Conservation (phyloP, 2,113 vertebrate species). For the Plecturocebus donacophilus region DNA sequence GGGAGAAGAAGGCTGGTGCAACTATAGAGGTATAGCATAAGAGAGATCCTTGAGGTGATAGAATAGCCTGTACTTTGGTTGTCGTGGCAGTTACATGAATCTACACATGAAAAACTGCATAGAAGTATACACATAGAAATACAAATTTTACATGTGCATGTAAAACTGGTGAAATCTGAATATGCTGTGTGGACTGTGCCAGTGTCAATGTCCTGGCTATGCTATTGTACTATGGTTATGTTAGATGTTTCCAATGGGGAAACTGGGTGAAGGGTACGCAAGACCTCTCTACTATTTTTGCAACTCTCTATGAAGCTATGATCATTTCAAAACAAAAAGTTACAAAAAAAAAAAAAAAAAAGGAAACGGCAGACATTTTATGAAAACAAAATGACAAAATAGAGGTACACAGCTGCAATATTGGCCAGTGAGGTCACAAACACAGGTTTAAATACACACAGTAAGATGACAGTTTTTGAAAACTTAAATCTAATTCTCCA, state of each 20-base stretch:
- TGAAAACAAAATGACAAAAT: background rate
- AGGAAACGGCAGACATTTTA: background rate
- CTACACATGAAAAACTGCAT: background rate
- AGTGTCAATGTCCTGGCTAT: background rate
- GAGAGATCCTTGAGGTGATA: too few species aligned
- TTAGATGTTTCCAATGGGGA: background rate
- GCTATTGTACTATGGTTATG: background rate
- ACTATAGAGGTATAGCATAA: background rate
- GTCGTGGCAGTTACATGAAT: background rate
- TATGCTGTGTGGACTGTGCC: background rate
- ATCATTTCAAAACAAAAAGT: slow-evolving; percentile 14
- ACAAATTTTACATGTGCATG: background rate
- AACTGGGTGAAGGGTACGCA: background rate
- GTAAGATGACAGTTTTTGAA: background rate
- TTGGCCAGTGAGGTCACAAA: background rate
- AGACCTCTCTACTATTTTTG: slow-evolving; percentile 35
- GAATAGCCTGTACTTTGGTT: background rate
- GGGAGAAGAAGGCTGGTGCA: too few species aligned
- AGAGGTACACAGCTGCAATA: background rate
- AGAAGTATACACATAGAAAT: background rate
- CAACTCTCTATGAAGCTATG: background rate
- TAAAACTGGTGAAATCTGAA: background rate
- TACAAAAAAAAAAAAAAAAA: background rate
- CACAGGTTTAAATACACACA: background rate
- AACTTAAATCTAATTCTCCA: slow-evolving; percentile 1